These are phyloP conservation scores for Calephelis nemesis DNA, from an alignment of 1,140 invertebrate species.

Conservation along the genomic window DNA sequence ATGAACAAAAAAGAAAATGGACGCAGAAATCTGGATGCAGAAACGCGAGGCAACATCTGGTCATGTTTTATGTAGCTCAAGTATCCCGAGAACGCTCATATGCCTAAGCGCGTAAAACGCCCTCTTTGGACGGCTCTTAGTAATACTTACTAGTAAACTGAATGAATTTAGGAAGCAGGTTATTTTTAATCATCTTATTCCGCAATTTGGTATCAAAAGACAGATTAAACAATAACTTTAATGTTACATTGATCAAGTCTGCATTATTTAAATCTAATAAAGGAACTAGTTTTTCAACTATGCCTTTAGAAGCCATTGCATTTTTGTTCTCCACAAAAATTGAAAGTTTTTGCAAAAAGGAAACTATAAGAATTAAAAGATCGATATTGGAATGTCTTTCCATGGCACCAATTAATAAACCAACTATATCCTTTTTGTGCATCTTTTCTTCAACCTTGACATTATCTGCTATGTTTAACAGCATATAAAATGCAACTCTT, in stretches of 20 bases:
- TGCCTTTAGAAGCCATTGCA: conserved; percentile 88
- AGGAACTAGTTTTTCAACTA: conserved; percentile 87
- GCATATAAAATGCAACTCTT: conserved; percentile 92
- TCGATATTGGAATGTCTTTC: conserved; percentile 92
- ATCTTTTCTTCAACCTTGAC: conserved; percentile 97
- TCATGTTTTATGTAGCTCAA: no score
- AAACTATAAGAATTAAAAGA: conserved; percentile 93
- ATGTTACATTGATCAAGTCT: conserved; percentile 92
- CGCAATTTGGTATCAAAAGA: conserved; percentile 96
- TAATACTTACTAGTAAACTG: conserved; percentile 88
- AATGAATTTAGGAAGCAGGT: conserved; percentile 93
- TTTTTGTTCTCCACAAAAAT: conserved; percentile 97
- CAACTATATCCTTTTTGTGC: conserved; percentile 95
- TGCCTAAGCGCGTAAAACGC: no score
- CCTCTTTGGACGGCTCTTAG: not conserved
- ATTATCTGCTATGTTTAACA: conserved; percentile 97
- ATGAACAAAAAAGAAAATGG: no score
- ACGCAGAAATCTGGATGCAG: no score
- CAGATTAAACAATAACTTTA: conserved; percentile 96
- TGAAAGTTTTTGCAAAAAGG: conserved; percentile 97
- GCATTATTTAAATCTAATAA: conserved; percentile 86
- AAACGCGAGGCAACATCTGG: no score
- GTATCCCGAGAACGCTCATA: no score
- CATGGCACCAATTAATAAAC: conserved; percentile 92
- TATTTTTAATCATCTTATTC: conserved; percentile 93